Percentiles rank a stretch among this genome's conserved stretches.
Evolutionary conservation across 1,140 invertebrate genomes (phyloP).

Genomic region (Drosophila serrata): DNA sequence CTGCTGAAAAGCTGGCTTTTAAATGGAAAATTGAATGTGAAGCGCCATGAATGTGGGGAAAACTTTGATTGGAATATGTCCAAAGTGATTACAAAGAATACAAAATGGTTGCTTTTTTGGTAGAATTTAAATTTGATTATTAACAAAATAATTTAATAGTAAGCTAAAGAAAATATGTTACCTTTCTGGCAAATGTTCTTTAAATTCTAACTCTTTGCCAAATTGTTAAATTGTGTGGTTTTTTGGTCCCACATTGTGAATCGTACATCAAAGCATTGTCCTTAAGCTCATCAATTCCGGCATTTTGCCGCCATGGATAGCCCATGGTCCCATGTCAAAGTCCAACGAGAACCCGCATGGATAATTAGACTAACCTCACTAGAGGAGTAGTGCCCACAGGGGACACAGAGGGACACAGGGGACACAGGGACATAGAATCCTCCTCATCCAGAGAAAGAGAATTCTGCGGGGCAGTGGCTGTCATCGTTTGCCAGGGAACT

Average conservation of each 20-base stretch:
- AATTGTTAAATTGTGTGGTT: conserved; percentile 12
- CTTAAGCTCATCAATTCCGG: conserved; percentile 25
- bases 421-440: not conserved
- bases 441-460: conserved; percentile 23
- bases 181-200: not conserved
- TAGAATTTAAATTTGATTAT: not conserved
- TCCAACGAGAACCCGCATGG: conserved; percentile 42
- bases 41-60: conserved; percentile 7
- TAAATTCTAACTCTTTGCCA: too few relatives aligned
- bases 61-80: conserved; percentile 1
- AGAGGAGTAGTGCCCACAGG: conserved; percentile 4
- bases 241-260: not conserved
- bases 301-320: conserved; percentile 3
- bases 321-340: conserved; percentile 11
- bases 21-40: conserved; percentile 23
- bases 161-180: not conserved
- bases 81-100: not conserved
- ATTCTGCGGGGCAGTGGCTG: conserved; percentile 28
- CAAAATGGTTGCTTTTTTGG: not conserved
- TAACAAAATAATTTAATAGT: not conserved
- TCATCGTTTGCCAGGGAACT: conserved; percentile 38
- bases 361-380: conserved; percentile 57
- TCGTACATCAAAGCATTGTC: conserved; percentile 12
- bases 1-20: conserved; percentile 12
- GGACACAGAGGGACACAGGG: not conserved